Base-by-base conservation (phyloP, 2,888 invertebrate species). In the Campopleginae sp. region DNA sequence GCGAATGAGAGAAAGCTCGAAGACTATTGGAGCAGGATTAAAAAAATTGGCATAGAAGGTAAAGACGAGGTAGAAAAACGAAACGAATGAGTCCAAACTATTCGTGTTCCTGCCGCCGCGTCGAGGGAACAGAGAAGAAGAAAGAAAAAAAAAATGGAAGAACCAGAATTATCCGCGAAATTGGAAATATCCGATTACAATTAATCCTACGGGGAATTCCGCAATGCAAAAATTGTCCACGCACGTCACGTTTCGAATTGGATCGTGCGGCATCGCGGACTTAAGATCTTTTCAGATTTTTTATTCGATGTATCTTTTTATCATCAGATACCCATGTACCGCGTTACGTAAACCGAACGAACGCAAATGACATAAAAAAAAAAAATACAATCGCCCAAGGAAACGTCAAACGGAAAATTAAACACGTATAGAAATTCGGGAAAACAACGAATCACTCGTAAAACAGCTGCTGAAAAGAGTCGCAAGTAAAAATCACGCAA, bases 111-210 rank as follows among this genome's bases (percentile, higher is more conserved):
- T 44, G 54, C n/a, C 8, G 38, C 38, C 38, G n/a, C n/a, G 38
- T 61, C n/a, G 19, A 19, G 27, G 31, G 17, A 61, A 58, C 31
- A 42, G 10, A 48, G 66, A 74, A 58, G 23, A 38, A 68, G 46
- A 66, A 31, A 23, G 44, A 31, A 27, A 14, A 46, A 42, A 65
- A 72, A 65, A 72, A 66, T 65, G 10, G 38, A 72, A 58, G 23
- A 65, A 44, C 44, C 31, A 81, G 75, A 79, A 76, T 86, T 70
- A 76, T 72, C 31, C 84, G 61, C 63, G 86, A 84, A 86, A 87
- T 87, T 86, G 86, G 86, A 87, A 86, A 86, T 86, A 87, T 72
- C 76, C 86, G 79, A 87, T 86, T 84, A 84, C 84, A 86, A 79
- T 82, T 86, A 84, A 86, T 86, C 84, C 82, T 31, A 65, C 72